phyloP scores from a whole-genome alignment of 2,113 vertebrate genomes.

The Campylorhamphus procurvoides region DNA sequence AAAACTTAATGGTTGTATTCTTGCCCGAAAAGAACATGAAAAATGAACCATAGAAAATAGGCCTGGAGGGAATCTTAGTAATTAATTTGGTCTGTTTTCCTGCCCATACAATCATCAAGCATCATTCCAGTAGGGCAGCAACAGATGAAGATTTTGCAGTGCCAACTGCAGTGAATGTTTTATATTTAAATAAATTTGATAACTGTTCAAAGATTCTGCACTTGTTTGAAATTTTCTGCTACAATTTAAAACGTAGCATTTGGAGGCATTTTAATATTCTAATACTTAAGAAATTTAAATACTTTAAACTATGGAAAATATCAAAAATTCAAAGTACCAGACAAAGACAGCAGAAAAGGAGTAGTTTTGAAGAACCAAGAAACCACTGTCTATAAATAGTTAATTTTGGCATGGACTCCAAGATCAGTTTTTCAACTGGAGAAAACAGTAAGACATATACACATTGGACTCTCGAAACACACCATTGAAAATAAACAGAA shows the following conservation, averaged over 20 bases:
- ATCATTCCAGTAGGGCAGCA: not conserved
- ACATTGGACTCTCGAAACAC: not conserved
- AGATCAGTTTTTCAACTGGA: not conserved
- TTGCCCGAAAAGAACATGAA: not conserved
- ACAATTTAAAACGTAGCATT: not conserved
- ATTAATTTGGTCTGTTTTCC: not conserved
- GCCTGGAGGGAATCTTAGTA: not conserved
- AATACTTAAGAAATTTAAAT: not conserved
- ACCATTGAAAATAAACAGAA: not conserved
- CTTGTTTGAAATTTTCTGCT: not conserved
- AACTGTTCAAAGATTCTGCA: not conserved
- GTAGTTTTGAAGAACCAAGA: not conserved
- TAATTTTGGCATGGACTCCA: not conserved
- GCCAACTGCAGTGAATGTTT: not conserved
- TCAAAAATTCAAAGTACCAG: not conserved
- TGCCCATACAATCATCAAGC: not conserved
- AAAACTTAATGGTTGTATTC: not conserved
- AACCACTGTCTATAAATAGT: not conserved
- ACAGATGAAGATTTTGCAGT: not conserved
- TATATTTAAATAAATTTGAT: not conserved
- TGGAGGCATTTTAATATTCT: not conserved
- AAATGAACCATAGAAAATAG: conserved; percentile 3
- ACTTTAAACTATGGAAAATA: not conserved
- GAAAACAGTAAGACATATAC: not conserved
- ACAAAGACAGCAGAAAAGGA: not conserved